These are phyloP conservation scores for Drosophila hydei DNA, from an alignment of 1,140 invertebrate genomes.

Conservation along the genomic window DNA sequence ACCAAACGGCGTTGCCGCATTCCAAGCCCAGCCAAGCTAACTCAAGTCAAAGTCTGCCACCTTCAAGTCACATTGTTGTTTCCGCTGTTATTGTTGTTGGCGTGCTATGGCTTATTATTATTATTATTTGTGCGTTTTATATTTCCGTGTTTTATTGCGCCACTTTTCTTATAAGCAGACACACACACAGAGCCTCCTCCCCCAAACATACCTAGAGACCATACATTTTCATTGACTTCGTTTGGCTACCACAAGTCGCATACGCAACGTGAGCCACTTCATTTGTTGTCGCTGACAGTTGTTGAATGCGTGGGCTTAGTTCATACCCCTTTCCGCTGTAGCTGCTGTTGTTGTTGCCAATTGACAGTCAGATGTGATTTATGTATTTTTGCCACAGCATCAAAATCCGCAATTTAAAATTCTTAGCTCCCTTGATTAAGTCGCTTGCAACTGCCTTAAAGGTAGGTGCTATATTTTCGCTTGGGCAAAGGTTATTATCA, in stretches of 20 bases:
- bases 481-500: slow-evolving; percentile 24
- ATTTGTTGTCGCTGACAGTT: slow-evolving; percentile 72
- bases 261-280: slow-evolving; percentile 63
- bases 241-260: slow-evolving; percentile 43
- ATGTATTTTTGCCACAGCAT: slow-evolving; percentile 48
- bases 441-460: slow-evolving; percentile 26
- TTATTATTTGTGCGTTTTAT: slow-evolving; percentile 82
- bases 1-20: slow-evolving; percentile 17
- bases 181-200: slow-evolving; percentile 8
- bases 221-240: slow-evolving; percentile 63
- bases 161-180: slow-evolving; percentile 59
- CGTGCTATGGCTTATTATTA: slow-evolving; percentile 74
- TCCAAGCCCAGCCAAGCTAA: slow-evolving; percentile 26
- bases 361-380: slow-evolving; percentile 48
- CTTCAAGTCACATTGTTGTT: slow-evolving; percentile 58
- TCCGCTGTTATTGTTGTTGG: slow-evolving; percentile 23
- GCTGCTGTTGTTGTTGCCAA: slow-evolving; percentile 7
- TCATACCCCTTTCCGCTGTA: slow-evolving; percentile 6
- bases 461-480: slow-evolving; percentile 34
- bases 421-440: slow-evolving; percentile 39
- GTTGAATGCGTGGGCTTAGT: slow-evolving; percentile 56
- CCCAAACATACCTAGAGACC: slow-evolving; percentile 12
- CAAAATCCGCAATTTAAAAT: slow-evolving; percentile 50
- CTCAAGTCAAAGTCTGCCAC: slow-evolving; percentile 3
- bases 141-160: slow-evolving; percentile 81